Conservation (phyloP, 2,888 invertebrate genomes). For the Meandrusa payeni region DNA sequence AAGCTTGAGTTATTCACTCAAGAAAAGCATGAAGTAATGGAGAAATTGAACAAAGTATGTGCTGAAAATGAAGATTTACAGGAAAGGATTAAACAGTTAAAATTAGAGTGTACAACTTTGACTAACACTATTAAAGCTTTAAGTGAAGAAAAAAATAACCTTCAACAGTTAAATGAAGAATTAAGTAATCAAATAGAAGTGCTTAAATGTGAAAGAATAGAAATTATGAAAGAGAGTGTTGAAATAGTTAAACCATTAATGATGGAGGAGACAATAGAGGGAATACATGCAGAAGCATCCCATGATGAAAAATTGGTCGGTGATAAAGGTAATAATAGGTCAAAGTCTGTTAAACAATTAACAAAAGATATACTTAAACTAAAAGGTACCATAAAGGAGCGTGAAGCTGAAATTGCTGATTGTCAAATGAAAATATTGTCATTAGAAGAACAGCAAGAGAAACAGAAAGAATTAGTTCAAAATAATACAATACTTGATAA, state of each 20-base stretch:
- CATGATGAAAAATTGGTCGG: conserved; percentile 59
- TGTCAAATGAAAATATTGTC: conserved; percentile 77
- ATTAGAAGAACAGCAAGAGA: conserved; percentile 70
- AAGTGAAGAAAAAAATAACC: conserved; percentile 64
- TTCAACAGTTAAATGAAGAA: conserved; percentile 54
- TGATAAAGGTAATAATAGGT: conserved; percentile 59
- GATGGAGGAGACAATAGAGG: conserved; percentile 53
- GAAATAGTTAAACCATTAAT: conserved; percentile 53
- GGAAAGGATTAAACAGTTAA: conserved; percentile 71
- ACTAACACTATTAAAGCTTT: conserved; percentile 64
- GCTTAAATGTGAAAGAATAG: conserved; percentile 63
- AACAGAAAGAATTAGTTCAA: conserved; percentile 59
- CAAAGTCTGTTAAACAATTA: conserved; percentile 70
- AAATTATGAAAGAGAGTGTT: conserved; percentile 66
- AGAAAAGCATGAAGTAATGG: conserved; percentile 85
- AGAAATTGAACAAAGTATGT: conserved; percentile 83
- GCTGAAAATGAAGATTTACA: conserved; percentile 81
- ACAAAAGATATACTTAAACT: conserved; percentile 76
- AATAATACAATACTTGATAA: conserved; percentile 55
- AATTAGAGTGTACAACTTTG: conserved; percentile 70
- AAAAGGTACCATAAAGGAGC: conserved; percentile 73
- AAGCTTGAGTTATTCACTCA: conserved; percentile 85
- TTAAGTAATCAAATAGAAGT: conserved; percentile 66
- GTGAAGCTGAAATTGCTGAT: conserved; percentile 74
- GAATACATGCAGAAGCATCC: conserved; percentile 44